Evolutionary conservation across 2,113 vertebrate genomes (phyloP).

Genomic region (Rattus rattus): DNA sequence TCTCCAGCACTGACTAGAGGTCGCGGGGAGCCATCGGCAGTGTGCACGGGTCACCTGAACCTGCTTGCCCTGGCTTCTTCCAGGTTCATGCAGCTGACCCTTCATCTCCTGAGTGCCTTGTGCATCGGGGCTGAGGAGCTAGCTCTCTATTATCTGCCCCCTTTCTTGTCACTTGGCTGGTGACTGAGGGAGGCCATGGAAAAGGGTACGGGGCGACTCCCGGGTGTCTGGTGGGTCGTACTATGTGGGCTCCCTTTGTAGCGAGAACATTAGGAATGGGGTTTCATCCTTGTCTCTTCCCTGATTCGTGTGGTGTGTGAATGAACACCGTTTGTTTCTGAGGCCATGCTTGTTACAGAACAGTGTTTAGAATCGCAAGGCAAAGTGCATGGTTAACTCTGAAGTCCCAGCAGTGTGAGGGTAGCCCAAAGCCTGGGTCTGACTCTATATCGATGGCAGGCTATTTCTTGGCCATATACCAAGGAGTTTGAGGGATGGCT

Average conservation of each 20-base stretch:
- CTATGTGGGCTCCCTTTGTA: background rate
- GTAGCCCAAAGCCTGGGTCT: background rate
- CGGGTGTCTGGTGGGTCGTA: fast-evolving
- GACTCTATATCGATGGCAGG: background rate
- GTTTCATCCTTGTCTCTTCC: background rate
- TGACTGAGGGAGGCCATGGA: background rate
- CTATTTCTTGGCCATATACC: background rate
- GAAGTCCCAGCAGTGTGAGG: background rate
- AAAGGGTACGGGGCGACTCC: background rate
- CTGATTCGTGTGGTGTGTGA: background rate
- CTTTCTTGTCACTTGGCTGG: background rate
- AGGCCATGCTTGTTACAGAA: background rate
- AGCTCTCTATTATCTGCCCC: background rate
- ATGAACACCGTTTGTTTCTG: background rate
- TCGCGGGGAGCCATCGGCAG: background rate
- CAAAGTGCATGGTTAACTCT: background rate
- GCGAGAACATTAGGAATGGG: no score
- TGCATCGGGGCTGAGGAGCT: background rate
- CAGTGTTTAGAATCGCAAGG: background rate
- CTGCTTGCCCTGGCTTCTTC: background rate
- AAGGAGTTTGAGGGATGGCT: background rate
- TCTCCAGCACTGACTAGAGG: no score
- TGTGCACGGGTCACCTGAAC: no score
- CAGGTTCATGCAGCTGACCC: background rate
- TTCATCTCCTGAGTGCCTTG: fast-evolving